Evolutionary conservation across 1,140 invertebrate species (phyloP).

Genomic region (Drosophila pruinosa): DNA sequence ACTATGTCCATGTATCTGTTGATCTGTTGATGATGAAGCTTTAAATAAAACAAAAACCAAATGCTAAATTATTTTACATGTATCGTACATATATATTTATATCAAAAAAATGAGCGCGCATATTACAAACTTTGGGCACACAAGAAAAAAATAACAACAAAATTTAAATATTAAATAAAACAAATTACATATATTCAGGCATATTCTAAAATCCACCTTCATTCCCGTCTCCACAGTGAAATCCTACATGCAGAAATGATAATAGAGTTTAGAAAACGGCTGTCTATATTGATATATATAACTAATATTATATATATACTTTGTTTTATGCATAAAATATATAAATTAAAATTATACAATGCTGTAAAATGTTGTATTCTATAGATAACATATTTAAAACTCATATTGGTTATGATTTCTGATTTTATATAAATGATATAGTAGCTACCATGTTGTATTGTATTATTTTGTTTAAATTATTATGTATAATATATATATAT

Average conservation of each 20-base stretch:
- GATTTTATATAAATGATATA: conserved; percentile 40
- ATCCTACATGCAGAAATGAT: neutral
- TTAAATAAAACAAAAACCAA: conserved; percentile 39
- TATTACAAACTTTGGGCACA: conserved; percentile 78
- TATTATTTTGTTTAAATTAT: conserved; percentile 21
- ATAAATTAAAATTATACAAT: conserved; percentile 49
- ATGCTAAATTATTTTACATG: conserved; percentile 60
- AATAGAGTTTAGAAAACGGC: neutral
- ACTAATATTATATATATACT: conserved; percentile 46
- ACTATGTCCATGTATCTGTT: conserved; percentile 17
- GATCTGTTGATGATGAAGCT: conserved; percentile 18
- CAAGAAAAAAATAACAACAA: conserved; percentile 77
- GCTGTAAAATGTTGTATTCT: conserved; percentile 32
- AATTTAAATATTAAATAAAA: conserved; percentile 81
- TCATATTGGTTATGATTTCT: conserved; percentile 15
- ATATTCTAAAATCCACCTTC: neutral
- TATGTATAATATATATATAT: too few relatives aligned
- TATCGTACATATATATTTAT: conserved; percentile 67
- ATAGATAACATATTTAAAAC: conserved; percentile 56
- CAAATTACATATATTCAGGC: conserved; percentile 54
- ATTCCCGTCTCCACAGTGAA: neutral
- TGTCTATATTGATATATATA: conserved; percentile 33
- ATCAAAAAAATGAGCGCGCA: conserved; percentile 79
- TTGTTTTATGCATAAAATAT: conserved; percentile 41
- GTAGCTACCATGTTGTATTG: conserved; percentile 68